Conservation (phyloP, 2,113 vertebrate species). For the Uria lomvia region DNA sequence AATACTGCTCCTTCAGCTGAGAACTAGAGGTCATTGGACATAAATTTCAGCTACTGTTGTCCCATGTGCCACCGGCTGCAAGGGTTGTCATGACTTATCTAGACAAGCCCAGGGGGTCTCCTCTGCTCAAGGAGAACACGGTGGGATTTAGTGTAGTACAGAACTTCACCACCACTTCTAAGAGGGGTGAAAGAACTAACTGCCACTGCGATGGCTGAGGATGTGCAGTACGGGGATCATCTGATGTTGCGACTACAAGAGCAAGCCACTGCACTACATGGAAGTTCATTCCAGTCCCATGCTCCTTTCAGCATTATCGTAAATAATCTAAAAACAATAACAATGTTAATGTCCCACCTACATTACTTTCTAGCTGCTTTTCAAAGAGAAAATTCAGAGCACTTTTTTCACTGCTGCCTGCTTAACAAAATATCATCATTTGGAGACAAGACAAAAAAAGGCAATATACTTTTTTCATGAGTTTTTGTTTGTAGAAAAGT, state of each 20-base stretch:
- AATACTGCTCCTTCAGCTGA: neutral
- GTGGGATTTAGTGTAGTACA: neutral
- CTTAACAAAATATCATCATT: neutral
- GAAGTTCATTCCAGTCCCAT: neutral
- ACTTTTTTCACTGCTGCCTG: neutral
- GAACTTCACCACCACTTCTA: neutral
- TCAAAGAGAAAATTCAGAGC: neutral
- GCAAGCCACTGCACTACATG: neutral
- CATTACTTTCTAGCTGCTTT: neutral
- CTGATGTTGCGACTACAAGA: neutral
- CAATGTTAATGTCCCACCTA: neutral
- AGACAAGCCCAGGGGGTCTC: fast-evolving
- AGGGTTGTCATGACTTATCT: neutral
- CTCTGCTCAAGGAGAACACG: neutral
- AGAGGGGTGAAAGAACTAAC: neutral
- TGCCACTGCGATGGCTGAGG: neutral
- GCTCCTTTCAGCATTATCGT: neutral
- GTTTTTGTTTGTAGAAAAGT: neutral
- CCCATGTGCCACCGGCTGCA: neutral
- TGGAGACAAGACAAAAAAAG: neutral
- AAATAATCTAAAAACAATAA: neutral
- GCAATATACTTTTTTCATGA: neutral
- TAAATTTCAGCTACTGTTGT: neutral
- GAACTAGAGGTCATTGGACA: neutral
- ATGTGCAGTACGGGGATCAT: neutral